phyloP scores from a whole-genome alignment of 2,113 vertebrate genomes.

The Eolophus roseicapilla region DNA sequence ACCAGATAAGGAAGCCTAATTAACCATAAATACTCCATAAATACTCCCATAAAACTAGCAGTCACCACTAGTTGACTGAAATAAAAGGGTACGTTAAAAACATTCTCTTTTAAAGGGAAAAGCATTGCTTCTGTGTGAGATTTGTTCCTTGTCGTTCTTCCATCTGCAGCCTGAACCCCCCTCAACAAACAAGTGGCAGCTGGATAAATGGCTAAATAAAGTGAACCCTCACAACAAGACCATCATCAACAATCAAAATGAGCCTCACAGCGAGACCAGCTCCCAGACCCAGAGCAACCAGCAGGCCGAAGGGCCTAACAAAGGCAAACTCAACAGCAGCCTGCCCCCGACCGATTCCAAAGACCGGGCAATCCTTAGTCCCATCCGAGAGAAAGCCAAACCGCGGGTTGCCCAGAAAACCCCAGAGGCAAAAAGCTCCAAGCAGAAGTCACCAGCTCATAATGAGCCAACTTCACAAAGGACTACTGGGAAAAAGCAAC shows the following conservation, averaged over 20 bases:
- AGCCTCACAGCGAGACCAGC: slow-evolving; percentile 77
- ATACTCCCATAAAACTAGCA: slow-evolving; percentile 56
- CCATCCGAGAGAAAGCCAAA: slow-evolving; percentile 88
- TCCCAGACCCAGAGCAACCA: slow-evolving; percentile 76
- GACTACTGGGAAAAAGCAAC: slow-evolving; percentile 89
- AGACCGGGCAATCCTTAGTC: slow-evolving; percentile 79
- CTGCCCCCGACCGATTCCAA: slow-evolving; percentile 74
- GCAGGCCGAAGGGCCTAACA: slow-evolving; percentile 74
- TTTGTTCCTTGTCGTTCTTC: slow-evolving; percentile 23
- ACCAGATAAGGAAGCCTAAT: slow-evolving; percentile 70
- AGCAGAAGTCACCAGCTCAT: slow-evolving; percentile 85
- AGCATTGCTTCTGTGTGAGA: background rate
- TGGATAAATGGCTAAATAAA: slow-evolving; percentile 97
- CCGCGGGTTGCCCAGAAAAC: slow-evolving; percentile 86
- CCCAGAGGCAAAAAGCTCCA: slow-evolving; percentile 85
- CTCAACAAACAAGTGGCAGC: slow-evolving; percentile 93
- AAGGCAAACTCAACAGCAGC: slow-evolving; percentile 78
- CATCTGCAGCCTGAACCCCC: slow-evolving; percentile 87
- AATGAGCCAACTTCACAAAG: slow-evolving; percentile 83
- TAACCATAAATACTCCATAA: slow-evolving; percentile 69
- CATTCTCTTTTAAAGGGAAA: slow-evolving; percentile 1
- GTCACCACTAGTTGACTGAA: slow-evolving; percentile 43
- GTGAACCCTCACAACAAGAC: slow-evolving; percentile 94
- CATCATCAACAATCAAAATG: slow-evolving; percentile 86
- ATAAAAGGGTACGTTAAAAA: slow-evolving; percentile 15